Percentiles rank a stretch among this genome's conserved stretches.
Conservation (phyloP, 2,888 invertebrate genomes). For the Eupsilia transversa region DNA sequence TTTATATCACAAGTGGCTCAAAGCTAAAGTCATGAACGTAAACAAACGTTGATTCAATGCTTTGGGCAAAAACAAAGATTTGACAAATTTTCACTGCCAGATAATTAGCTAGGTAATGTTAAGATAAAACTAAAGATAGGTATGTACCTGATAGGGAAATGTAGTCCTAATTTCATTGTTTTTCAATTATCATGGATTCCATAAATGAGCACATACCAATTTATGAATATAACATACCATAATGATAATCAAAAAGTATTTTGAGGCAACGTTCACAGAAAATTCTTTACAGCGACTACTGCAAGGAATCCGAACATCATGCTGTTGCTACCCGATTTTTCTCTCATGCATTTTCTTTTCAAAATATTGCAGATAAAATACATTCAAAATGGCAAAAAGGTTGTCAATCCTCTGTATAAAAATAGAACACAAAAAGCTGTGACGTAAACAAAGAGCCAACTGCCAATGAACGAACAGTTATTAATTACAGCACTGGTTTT, state of each 20-base stretch:
- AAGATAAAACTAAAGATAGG: neutral
- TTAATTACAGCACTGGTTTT: slow-evolving; percentile 54
- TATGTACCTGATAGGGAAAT: neutral
- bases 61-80: neutral
- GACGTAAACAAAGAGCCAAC: slow-evolving; percentile 57
- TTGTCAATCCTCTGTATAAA: slow-evolving; percentile 36
- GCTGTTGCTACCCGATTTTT: neutral
- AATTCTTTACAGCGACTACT: neutral
- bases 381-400: slow-evolving; percentile 10
- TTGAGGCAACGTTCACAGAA: neutral
- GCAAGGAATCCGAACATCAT: no score
- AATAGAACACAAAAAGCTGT: slow-evolving; percentile 45
- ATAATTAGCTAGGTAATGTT: neutral
- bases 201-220: neutral
- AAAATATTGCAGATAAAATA: slow-evolving; percentile 1
- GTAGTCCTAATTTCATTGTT: no score
- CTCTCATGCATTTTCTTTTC: neutral
- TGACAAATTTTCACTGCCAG: neutral
- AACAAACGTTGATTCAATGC: neutral
- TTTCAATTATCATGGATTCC: no score
- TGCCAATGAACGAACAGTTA: slow-evolving; percentile 58
- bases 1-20: no score
- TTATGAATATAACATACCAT: neutral
- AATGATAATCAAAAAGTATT: neutral
- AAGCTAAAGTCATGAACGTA: neutral